Conservation (phyloP, 2,797 vertebrate species). For the Sebastes minor region DNA sequence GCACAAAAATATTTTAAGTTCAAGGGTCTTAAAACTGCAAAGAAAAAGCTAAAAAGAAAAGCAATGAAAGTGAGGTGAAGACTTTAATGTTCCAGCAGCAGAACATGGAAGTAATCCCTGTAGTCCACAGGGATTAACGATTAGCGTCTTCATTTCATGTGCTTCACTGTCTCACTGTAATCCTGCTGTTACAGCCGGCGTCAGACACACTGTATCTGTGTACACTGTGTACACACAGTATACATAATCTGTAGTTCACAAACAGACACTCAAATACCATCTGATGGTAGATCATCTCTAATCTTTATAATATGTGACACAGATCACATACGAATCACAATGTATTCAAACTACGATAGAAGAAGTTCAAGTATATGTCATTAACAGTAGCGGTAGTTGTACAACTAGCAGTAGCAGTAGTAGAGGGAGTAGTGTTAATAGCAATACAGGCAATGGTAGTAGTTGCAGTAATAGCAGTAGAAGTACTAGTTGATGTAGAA, state of each 20-base stretch:
- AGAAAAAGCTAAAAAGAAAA: not conserved
- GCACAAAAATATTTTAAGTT: not conserved
- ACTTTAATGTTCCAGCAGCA: conserved; percentile 26
- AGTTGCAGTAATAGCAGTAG: not conserved
- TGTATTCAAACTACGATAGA: too few relatives aligned
- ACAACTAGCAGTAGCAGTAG: too few relatives aligned
- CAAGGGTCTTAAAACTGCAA: not conserved
- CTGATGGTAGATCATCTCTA: too few relatives aligned
- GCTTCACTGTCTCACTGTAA: conserved; percentile 40
- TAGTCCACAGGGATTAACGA: conserved; percentile 45
- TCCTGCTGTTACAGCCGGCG: conserved; percentile 28
- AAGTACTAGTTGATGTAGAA: not conserved
- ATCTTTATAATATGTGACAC: too few relatives aligned
- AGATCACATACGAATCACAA: too few relatives aligned
- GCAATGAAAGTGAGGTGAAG: conserved; percentile 11
- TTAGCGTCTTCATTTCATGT: conserved; percentile 52
- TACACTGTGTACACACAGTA: not conserved
- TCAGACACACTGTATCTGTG: not conserved
- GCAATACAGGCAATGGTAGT: not conserved
- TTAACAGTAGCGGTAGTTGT: too few relatives aligned
- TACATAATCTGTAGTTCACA: not conserved
- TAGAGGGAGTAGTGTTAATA: too few relatives aligned
- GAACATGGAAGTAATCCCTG: conserved; percentile 55
- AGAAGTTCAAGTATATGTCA: too few relatives aligned
- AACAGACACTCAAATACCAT: not conserved